phyloP scores from a whole-genome alignment of 2,888 invertebrate genomes.

The Euphydryas editha region DNA sequence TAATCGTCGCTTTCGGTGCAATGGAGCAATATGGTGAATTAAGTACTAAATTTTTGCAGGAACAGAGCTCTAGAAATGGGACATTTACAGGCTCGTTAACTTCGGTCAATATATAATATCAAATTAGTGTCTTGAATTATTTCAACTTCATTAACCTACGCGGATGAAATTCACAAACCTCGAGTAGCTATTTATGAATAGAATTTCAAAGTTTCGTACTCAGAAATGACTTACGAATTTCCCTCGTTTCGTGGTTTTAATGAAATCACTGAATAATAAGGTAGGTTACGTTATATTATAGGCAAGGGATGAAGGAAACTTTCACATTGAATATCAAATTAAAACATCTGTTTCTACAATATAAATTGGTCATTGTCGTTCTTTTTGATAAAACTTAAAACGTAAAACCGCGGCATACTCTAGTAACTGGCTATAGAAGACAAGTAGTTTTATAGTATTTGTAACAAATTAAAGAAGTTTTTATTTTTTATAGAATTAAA shows the following conservation, averaged over 20 bases:
- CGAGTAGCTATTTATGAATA: conserved; percentile 36
- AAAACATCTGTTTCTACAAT: background rate
- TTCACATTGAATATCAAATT: background rate
- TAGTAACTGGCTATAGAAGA: too few relatives aligned
- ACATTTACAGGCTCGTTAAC: too few relatives aligned
- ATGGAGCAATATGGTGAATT: too few relatives aligned
- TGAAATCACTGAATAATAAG: conserved; percentile 20
- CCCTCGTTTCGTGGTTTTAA: conserved; percentile 27
- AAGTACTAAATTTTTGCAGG: too few relatives aligned
- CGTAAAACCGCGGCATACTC: too few relatives aligned
- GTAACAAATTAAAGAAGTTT: too few relatives aligned
- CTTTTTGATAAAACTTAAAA: background rate
- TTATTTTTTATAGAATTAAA: too few relatives aligned
- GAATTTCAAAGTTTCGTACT: conserved; percentile 34
- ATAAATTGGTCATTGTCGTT: background rate
- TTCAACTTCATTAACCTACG: conserved; percentile 40
- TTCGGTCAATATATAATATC: background rate
- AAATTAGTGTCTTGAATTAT: conserved; percentile 39
- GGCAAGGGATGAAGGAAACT: conserved; percentile 2
- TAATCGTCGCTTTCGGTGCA: too few relatives aligned
- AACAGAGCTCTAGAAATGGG: too few relatives aligned
- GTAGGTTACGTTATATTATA: background rate
- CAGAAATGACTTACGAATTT: conserved; percentile 31
- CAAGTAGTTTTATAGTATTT: too few relatives aligned
- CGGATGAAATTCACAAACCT: conserved; percentile 33